Conservation (phyloP, 2,113 vertebrate species). For the Chaetodon trifascialis region DNA sequence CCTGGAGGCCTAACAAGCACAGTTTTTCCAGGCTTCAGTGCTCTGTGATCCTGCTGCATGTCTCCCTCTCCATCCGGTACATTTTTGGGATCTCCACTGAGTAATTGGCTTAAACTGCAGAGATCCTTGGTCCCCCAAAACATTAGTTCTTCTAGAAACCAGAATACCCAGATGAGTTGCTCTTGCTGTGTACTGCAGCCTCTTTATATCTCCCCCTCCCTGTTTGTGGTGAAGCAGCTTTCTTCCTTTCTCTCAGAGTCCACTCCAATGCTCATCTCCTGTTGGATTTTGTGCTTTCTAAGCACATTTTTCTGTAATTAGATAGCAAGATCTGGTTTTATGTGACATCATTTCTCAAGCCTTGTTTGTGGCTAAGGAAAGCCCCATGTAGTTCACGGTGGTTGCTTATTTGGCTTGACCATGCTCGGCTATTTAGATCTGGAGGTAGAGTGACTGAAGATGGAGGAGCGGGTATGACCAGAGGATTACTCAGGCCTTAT, state of each 20-base stretch:
- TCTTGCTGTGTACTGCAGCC: constrained; percentile 20
- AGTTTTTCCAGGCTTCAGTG: constrained; percentile 44
- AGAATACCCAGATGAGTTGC: constrained; percentile 40
- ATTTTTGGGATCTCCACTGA: constrained; percentile 47
- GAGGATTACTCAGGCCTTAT: constrained; percentile 56
- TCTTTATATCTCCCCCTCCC: constrained; percentile 29
- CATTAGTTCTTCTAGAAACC: constrained; percentile 45
- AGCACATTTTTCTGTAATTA: constrained; percentile 73
- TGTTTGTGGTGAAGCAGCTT: constrained; percentile 52
- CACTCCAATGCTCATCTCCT: constrained; percentile 39
- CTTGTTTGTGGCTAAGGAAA: constrained; percentile 70
- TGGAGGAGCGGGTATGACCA: constrained; percentile 54
- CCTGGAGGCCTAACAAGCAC: constrained; percentile 26
- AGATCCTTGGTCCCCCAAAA: constrained; percentile 12
- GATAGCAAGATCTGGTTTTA: constrained; percentile 67
- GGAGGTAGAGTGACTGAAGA: constrained; percentile 44
- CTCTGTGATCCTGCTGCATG: constrained; percentile 45
- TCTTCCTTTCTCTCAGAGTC: constrained; percentile 30
- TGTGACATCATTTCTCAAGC: constrained; percentile 67
- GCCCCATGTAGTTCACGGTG: constrained; percentile 45
- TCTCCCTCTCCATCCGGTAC: constrained; percentile 44
- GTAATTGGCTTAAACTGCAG: constrained; percentile 48
- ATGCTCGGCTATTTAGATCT: constrained; percentile 46
- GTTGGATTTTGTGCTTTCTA: constrained; percentile 54
- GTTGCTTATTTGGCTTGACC: constrained; percentile 71